Evolutionary conservation across 2,797 vertebrate genomes (phyloP).

Genomic region (Tenualosa thibaudeaui): DNA sequence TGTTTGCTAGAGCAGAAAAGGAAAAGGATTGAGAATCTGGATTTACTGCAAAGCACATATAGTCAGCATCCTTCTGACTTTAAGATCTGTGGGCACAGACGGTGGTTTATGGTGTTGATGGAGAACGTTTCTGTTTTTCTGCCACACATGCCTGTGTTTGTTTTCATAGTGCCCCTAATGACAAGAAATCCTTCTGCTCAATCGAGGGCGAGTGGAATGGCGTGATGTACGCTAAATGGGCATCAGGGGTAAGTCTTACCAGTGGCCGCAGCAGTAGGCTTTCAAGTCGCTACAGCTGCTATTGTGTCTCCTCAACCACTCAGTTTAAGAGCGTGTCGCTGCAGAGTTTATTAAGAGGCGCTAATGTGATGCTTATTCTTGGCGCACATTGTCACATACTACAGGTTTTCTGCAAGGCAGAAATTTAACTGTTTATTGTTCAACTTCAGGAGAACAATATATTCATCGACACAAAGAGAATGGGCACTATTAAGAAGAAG

Average conservation of each 20-base stretch:
- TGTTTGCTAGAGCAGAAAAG: background rate
- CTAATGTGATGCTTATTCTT: background rate
- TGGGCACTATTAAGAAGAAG: slow-evolving; percentile 95
- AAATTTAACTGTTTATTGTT: background rate
- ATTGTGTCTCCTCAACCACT: background rate
- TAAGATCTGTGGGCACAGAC: background rate
- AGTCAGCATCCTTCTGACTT: background rate
- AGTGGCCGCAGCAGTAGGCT: background rate
- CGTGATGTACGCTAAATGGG: slow-evolving; percentile 93
- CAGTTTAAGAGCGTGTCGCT: background rate
- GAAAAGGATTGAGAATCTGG: background rate
- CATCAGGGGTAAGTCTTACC: slow-evolving; percentile 87
- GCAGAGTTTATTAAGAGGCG: background rate
- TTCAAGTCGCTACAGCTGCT: background rate
- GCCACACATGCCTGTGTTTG: background rate
- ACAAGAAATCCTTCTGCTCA: slow-evolving; percentile 96
- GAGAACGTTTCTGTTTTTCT: background rate
- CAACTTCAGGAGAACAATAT: slow-evolving; percentile 84
- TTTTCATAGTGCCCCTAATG: slow-evolving; percentile 84
- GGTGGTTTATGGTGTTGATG: background rate
- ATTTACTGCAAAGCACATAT: background rate
- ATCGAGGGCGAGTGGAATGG: slow-evolving; percentile 99
- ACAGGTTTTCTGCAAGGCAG: background rate
- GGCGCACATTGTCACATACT: background rate
- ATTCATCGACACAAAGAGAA: slow-evolving; percentile 97